phyloP scores from a whole-genome alignment of 2,113 vertebrate species.

The Larimichthys crocea region DNA sequence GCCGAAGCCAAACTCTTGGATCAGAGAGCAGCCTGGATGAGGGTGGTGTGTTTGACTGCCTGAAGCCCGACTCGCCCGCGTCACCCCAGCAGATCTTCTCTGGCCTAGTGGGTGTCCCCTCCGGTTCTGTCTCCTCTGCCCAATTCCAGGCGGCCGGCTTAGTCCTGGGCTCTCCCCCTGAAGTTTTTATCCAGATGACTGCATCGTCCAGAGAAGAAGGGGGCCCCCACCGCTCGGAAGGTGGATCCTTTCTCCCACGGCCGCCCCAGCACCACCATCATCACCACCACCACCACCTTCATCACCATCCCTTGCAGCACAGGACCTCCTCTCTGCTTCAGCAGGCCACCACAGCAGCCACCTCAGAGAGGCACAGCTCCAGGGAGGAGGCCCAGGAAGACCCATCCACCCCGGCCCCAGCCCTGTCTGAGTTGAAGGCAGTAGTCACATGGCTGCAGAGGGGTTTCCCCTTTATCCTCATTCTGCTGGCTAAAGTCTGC shows the following conservation, averaged over 20 bases:
- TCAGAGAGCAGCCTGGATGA: conserved; percentile 93
- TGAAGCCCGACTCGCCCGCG: conserved; percentile 89
- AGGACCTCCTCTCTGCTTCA: conserved; percentile 91
- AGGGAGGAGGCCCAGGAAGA: conserved; percentile 86
- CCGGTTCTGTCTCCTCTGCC: conserved; percentile 85
- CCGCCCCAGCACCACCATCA: conserved; percentile 87
- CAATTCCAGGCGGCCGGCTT: conserved; percentile 91
- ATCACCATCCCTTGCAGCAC: conserved; percentile 88
- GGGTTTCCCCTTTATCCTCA: conserved; percentile 96
- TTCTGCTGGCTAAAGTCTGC: conserved; percentile 95
- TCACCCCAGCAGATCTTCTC: conserved; percentile 93
- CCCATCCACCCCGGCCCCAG: conserved; percentile 90
- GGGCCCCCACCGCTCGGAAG: conserved; percentile 83
- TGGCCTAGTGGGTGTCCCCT: conserved; percentile 88
- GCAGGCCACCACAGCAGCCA: conserved; percentile 80
- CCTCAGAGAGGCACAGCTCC: conserved; percentile 86
- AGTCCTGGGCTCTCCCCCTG: conserved; percentile 90
- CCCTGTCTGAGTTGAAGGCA: conserved; percentile 93
- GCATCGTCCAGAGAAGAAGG: conserved; percentile 90
- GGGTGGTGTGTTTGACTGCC: conserved; percentile 92
- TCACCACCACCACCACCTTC: conserved; percentile 87
- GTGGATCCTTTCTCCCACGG: conserved; percentile 86
- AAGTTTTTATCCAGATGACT: conserved; percentile 96
- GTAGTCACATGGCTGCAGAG: conserved; percentile 96
- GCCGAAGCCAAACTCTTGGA: conserved; percentile 91